phyloP scores from a whole-genome alignment of 2,888 invertebrate genomes.

The Lochmaea crataegi region DNA sequence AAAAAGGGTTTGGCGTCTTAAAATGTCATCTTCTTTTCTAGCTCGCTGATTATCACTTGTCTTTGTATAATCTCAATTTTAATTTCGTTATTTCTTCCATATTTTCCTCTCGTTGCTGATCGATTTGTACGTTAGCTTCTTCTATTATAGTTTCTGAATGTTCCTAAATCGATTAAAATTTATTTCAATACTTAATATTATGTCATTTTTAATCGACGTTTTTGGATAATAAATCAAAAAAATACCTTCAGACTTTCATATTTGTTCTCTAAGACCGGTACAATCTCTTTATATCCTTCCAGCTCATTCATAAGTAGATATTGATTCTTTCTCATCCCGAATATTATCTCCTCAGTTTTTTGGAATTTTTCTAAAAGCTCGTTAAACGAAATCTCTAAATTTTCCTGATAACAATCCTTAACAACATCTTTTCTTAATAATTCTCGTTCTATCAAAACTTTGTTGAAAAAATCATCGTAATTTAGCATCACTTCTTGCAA shows the following conservation, averaged over 20 bases:
- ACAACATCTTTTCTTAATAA: conserved; percentile 52
- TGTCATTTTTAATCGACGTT: too few species aligned
- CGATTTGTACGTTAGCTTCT: conserved; percentile 53
- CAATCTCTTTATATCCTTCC: conserved; percentile 50
- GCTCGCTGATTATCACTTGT: conserved; percentile 54
- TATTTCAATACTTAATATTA: too few species aligned
- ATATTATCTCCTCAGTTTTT: conserved; percentile 55
- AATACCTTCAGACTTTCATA: conserved; percentile 53
- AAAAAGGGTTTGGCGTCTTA: conserved; percentile 48
- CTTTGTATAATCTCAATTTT: conserved; percentile 54
- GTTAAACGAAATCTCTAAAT: conserved; percentile 57
- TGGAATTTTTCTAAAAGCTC: conserved; percentile 59
- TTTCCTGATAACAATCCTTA: conserved; percentile 52
- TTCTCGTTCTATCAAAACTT: conserved; percentile 54
- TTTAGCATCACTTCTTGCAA: conserved; percentile 50
- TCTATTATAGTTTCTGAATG: conserved; percentile 53
- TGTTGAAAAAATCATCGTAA: conserved; percentile 57
- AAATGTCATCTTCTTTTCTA: conserved; percentile 52
- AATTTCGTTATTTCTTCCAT: conserved; percentile 54
- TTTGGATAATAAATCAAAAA: too few species aligned
- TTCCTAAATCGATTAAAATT: conserved; percentile 14
- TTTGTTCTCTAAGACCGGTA: conserved; percentile 50
- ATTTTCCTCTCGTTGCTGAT: conserved; percentile 51
- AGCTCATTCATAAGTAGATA: conserved; percentile 53
- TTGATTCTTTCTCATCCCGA: conserved; percentile 57